Base-by-base conservation (phyloP, 2,113 vertebrate genomes). In the Dicentrarchus labrax region DNA sequence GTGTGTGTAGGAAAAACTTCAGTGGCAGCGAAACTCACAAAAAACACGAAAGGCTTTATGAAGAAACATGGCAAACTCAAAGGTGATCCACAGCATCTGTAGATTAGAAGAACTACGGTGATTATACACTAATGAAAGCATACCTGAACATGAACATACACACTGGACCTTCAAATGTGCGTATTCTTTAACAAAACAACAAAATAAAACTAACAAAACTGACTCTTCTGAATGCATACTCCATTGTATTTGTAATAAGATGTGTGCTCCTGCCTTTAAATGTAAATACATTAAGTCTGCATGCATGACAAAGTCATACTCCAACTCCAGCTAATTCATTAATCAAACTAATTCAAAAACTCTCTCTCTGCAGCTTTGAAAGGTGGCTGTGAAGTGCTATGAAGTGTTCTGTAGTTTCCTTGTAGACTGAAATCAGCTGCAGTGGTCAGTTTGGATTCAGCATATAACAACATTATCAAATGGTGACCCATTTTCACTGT, bases 401-500 rank as follows among this genome's bases (percentile, higher is more conserved):
- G 30, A 2, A 30, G 30, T 30, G 30, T 30, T 48, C 56, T 71
- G 51, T 56, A 19, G 30, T 50, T 48, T 68, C 19, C 13, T 59
- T 8, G 24, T 5, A 59, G 41, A 68, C 3, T 13, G 2, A 16
- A 17, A 56, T 39, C 16, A n/a, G 56, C 3, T 0, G 11, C 43
- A 39, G 19, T 36, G 38, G 22, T 64, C 38, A 15, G 22, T 19
- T 38, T 47, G 57, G 24, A 15, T 41, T 70, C 15, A 39, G n/a
- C 8, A 50, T 24, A 6, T 45, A 21, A 69, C 48, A 68, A 74
- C 38, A 9, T 9, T 56, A n/a, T 75, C 7, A 15, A 54, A 36
- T 53, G 5, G 39, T 57, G 45, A 36, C 13, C n/a, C 22, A 53
- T 76, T 70, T 60, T 76, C 36, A 51, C 83, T 59, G 17, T 70